These are phyloP conservation scores for Phasianus colchicus DNA, from an alignment of 2,113 vertebrate genomes.

Conservation along the genomic window DNA sequence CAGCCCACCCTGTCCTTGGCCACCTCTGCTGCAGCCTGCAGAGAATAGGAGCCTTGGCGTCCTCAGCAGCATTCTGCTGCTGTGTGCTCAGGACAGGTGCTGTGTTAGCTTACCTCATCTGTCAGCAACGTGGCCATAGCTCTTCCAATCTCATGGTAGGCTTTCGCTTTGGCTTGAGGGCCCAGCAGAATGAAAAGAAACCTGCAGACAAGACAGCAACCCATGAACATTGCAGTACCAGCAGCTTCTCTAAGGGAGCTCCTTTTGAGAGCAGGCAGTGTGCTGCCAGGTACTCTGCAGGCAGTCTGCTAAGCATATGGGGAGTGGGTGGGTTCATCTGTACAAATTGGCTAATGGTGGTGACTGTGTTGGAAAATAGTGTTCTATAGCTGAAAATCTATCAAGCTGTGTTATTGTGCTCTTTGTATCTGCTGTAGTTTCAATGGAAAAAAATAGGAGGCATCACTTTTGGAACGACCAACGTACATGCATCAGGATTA, in stretches of 20 bases:
- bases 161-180: slow-evolving; percentile 57
- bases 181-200: slow-evolving; percentile 84
- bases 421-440: no score
- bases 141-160: slow-evolving; percentile 80
- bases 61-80: background rate
- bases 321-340: no score
- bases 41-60: background rate
- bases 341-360: no score
- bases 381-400: no score
- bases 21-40: background rate
- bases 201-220: slow-evolving; percentile 33
- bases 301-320: no score
- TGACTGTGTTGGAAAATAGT: no score
- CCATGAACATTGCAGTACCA: background rate
- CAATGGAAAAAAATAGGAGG: no score
- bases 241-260: background rate
- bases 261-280: background rate
- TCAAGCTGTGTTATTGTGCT: no score
- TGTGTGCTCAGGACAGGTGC: background rate
- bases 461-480: no score
- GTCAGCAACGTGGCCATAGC: slow-evolving; percentile 79
- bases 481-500: no score
- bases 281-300: fast-evolving
- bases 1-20: background rate
- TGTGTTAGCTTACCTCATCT: slow-evolving; percentile 73